phyloP scores from a whole-genome alignment of 2,113 vertebrate genomes.

The Heliornis fulica region DNA sequence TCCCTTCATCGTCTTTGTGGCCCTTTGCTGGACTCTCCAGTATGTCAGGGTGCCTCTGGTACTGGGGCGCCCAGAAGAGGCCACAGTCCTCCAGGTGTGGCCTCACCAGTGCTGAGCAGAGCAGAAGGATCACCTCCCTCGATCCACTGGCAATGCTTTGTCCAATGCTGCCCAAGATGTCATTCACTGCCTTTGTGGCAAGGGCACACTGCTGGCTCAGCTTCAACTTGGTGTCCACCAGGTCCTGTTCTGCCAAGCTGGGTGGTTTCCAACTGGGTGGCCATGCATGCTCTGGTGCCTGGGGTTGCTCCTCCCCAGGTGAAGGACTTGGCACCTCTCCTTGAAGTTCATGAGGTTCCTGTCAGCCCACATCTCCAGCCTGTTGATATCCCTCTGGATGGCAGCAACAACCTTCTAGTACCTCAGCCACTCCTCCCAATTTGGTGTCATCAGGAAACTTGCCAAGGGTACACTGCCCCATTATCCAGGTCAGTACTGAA shows the following conservation, averaged over 20 bases:
- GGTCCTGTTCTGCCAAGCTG: too few species aligned
- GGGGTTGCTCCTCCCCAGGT: not conserved
- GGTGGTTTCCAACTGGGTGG: too few species aligned
- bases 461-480: not conserved
- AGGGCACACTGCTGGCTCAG: fast-evolving
- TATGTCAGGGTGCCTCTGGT: not conserved
- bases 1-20: not conserved
- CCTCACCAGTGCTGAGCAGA: not conserved
- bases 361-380: not conserved
- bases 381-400: not conserved
- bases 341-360: not conserved
- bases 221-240: not conserved
- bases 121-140: not conserved
- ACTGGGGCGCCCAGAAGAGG: not conserved
- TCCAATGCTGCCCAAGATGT: not conserved
- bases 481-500: not conserved
- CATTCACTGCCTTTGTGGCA: not conserved
- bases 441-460: not conserved
- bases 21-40: not conserved
- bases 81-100: not conserved
- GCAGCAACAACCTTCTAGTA: not conserved
- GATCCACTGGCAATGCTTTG: not conserved
- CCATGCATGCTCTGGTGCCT: too few species aligned
- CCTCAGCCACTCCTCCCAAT: not conserved
- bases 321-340: not conserved